Percentiles rank a stretch among this genome's conserved stretches.
Evolutionary conservation across 2,888 invertebrate species (phyloP).

Genomic region (Clostera curtula): DNA sequence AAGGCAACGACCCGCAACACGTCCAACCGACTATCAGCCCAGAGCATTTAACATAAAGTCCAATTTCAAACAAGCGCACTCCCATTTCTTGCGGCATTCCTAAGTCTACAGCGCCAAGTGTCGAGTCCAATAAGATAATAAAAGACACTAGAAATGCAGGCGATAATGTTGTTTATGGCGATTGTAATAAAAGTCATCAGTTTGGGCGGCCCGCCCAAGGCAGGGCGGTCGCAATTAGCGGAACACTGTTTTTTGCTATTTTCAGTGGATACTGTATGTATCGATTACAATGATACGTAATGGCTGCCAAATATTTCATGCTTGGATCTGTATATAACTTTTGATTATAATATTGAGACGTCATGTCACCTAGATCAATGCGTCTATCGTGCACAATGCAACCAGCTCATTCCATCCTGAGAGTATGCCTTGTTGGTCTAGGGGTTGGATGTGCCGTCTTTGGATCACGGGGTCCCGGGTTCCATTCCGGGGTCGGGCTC

Average conservation of each 20-base stretch:
- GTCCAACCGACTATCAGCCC: conserved; percentile 22
- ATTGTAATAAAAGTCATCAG: conserved; percentile 29
- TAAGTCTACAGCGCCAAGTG: conserved; percentile 49
- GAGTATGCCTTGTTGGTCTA: too few species aligned
- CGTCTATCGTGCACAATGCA: too few species aligned
- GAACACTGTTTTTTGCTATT: conserved; percentile 39
- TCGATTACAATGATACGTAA: too few species aligned
- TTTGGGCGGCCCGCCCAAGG: conserved; percentile 55
- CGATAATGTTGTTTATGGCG: conserved; percentile 52
- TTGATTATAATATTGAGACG: too few species aligned
- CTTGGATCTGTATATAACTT: too few species aligned
- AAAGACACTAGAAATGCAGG: conserved; percentile 39
- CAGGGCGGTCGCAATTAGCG: conserved; percentile 68
- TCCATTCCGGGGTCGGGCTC: too few species aligned
- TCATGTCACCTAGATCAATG: too few species aligned
- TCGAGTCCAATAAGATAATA: conserved; percentile 61
- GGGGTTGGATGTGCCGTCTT: too few species aligned
- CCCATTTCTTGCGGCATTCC: conserved; percentile 57
- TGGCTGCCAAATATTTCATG: too few species aligned
- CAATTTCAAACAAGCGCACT: conserved; percentile 42
- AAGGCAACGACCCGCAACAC: conserved; percentile 44
- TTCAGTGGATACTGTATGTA: too few species aligned
- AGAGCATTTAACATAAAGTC: conserved; percentile 32
- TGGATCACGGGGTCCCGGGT: too few species aligned
- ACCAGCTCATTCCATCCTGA: too few species aligned